phyloP scores from a whole-genome alignment of 2,113 vertebrate genomes.

The Pica pica region DNA sequence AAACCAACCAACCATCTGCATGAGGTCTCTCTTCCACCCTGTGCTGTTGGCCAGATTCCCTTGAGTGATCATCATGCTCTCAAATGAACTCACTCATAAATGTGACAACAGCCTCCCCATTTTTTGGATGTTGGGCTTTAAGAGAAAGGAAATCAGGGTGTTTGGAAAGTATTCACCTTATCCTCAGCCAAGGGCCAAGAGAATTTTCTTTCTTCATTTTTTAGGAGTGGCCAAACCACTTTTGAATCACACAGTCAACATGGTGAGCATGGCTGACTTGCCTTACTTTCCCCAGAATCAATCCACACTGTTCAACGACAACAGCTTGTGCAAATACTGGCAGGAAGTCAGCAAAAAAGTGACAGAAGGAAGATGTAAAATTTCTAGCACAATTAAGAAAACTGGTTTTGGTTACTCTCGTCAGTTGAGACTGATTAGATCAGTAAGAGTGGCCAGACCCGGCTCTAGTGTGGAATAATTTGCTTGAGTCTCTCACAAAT shows the following conservation, averaged over 20 bases:
- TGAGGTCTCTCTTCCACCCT: background rate
- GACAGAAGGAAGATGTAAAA: background rate
- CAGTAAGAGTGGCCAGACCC: background rate
- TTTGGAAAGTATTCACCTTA: constrained; percentile 38
- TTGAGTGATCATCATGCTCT: background rate
- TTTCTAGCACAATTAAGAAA: background rate
- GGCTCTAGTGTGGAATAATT: background rate
- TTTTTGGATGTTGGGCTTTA: constrained; percentile 21
- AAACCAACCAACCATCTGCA: background rate
- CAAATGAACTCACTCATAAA: constrained; percentile 35
- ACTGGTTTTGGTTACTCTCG: background rate
- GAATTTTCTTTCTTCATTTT: constrained; percentile 43
- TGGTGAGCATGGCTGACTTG: background rate
- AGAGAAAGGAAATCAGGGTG: constrained; percentile 43
- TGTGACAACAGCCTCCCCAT: background rate
- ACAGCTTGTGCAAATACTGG: background rate
- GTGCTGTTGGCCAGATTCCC: background rate
- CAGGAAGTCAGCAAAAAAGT: background rate
- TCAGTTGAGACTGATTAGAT: background rate
- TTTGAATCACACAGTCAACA: constrained; percentile 40
- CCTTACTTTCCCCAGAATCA: background rate
- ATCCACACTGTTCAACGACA: background rate
- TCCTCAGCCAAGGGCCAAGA: constrained; percentile 50
- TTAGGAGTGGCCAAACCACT: constrained; percentile 38
- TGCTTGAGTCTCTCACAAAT: background rate